Percentiles rank a stretch among this genome's conserved stretches.
Evolutionary conservation across 2,888 invertebrate species (phyloP).

Genomic region (Scelioninae gen. 2): DNA sequence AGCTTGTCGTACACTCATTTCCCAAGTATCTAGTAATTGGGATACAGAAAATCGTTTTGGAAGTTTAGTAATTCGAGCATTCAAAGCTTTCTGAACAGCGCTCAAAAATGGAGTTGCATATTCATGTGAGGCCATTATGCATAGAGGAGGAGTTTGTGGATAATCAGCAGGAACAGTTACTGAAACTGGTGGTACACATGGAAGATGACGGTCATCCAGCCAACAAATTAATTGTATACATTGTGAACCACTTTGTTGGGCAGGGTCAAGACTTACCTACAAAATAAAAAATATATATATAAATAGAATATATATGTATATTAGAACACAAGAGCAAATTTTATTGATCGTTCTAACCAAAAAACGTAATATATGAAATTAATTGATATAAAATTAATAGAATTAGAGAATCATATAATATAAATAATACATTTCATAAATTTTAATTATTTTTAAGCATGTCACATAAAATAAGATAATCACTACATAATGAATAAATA

Average conservation of each 20-base stretch:
- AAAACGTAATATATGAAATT: too few species aligned
- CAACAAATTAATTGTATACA: constrained; percentile 88
- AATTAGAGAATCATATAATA: neutral
- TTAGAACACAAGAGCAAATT: too few species aligned
- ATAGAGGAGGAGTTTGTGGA: constrained; percentile 81
- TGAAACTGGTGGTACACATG: constrained; percentile 93
- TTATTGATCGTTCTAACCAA: too few species aligned
- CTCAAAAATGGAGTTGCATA: constrained; percentile 80
- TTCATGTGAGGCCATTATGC: constrained; percentile 84
- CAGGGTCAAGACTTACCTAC: constrained; percentile 77
- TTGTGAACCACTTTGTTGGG: constrained; percentile 82
- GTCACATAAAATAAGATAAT: too few species aligned
- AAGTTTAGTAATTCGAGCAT: constrained; percentile 86
- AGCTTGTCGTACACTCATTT: constrained; percentile 94
- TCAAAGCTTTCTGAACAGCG: constrained; percentile 84
- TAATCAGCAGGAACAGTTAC: constrained; percentile 91
- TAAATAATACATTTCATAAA: neutral
- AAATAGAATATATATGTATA: neutral
- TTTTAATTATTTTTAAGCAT: too few species aligned
- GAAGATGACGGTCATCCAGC: constrained; percentile 91
- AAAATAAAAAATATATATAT: too few species aligned
- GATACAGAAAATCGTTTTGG: constrained; percentile 91
- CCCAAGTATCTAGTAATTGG: constrained; percentile 94
- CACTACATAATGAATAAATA: too few species aligned
- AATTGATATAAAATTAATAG: too few species aligned